Base-by-base conservation (phyloP, 2,113 vertebrate genomes). In the Phaetusa simplex region DNA sequence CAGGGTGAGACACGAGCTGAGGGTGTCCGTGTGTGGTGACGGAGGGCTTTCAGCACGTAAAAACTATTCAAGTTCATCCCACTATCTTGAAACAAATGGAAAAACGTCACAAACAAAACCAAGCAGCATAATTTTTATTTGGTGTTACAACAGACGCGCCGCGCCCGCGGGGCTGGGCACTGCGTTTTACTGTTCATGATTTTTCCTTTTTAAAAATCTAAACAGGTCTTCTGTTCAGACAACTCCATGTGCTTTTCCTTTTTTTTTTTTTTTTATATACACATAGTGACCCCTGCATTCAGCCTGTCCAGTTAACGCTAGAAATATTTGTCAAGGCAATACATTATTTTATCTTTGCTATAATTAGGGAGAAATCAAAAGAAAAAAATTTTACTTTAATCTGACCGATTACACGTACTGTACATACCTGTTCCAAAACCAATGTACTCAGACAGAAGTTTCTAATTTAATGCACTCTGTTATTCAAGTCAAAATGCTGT, bases 51-150 rank as follows among this genome's bases (percentile, higher is more conserved):
- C 80, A 79, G 79, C 77, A 82, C 61, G 15, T 17, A 32, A 82
- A 82, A 93, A 70, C 52, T n/a, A 88, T 43, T 94, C 19, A 65
- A 84, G 83, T 89, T 95, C 67, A 87, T 90, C 82, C 92, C 92
- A 32, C 66, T 47, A 52, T 6, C 81, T 88, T 71, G 61, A 95
- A 95, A 95, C 87, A 96, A 97, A 97, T 2, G 30, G 88, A 94
- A 97, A 86, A 95, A 91, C 93, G 1, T 94, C 95, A 98, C 98
- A 97, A 98, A 95, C 72, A 81, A 97, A 97, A 95, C 89, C 94
- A 98, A 98, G 98, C 98, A 99, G 98, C 98, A 98, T 98, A 97
- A 97, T 95, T 97, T 99, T 99, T 99, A 99, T 99, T 99, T 98
- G 97, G 98, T 98, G 98, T 98, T 98, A 98, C 97, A 98, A 97